Evolutionary conservation across 2,888 invertebrate genomes (phyloP).

Genomic region (Polydrusus cervinus): DNA sequence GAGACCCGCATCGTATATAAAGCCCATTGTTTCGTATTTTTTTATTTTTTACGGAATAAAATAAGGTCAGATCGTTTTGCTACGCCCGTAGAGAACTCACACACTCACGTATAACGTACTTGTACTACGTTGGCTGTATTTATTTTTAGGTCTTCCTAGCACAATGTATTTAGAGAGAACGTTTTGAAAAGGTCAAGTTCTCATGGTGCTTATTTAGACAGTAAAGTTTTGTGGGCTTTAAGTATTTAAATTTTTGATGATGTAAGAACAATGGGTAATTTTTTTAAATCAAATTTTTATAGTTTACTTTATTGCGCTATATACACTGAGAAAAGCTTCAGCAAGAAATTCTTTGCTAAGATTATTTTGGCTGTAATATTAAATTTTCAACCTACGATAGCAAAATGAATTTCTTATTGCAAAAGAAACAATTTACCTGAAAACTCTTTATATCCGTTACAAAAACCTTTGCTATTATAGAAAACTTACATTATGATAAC

Average conservation of each 20-base stretch:
- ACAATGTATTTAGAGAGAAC: background rate
- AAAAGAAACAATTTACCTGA: no score
- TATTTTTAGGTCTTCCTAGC: constrained; percentile 14
- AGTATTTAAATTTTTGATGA: background rate
- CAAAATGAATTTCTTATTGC: no score
- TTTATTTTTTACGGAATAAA: constrained; percentile 21
- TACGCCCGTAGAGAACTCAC: constrained; percentile 15
- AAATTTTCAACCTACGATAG: no score
- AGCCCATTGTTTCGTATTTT: constrained; percentile 30
- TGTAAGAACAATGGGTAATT: background rate
- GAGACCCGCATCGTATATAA: constrained; percentile 12
- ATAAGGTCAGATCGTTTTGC: constrained; percentile 38
- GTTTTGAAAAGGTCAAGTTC: constrained; percentile 31
- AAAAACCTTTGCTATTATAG: no score
- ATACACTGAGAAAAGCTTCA: no score
- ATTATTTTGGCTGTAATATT: no score
- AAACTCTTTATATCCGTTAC: no score
- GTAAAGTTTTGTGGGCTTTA: background rate
- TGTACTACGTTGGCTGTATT: background rate
- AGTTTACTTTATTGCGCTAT: background rate
- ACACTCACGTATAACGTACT: background rate
- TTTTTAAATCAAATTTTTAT: background rate
- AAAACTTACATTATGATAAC: no score
- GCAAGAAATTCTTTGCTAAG: no score
- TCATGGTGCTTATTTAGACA: constrained; percentile 12